Evolutionary conservation across 2,113 vertebrate species (phyloP).

Genomic region (Archocentrus centrarchus): DNA sequence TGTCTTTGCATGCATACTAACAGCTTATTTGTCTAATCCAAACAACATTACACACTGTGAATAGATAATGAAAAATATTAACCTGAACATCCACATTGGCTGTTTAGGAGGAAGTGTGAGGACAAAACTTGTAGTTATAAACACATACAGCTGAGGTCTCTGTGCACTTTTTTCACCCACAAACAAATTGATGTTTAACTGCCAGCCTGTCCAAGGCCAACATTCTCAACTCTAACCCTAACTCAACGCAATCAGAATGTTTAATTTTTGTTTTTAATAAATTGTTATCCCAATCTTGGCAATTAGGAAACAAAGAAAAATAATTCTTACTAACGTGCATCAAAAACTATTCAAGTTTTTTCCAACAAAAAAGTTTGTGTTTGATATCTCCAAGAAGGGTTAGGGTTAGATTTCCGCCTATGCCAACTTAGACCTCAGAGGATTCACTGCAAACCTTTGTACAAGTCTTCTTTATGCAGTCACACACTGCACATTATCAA

Average conservation of each 20-base stretch:
- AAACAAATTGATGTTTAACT: background rate
- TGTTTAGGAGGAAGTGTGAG: background rate
- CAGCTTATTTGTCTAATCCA: background rate
- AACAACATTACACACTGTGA: background rate
- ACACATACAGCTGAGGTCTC: background rate
- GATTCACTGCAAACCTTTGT: background rate
- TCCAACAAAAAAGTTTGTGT: too few relatives aligned
- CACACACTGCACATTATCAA: background rate
- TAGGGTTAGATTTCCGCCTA: background rate
- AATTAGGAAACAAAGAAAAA: background rate
- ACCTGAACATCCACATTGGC: too few relatives aligned
- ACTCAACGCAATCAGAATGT: background rate
- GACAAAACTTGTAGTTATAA: background rate
- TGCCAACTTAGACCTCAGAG: background rate
- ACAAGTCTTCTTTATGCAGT: background rate
- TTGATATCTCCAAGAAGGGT: background rate
- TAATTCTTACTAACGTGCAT: too few relatives aligned
- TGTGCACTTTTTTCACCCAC: background rate
- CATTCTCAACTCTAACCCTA: background rate
- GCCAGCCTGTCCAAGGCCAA: background rate
- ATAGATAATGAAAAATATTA: background rate
- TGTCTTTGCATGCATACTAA: too few relatives aligned
- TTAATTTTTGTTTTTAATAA: slow-evolving; percentile 1
- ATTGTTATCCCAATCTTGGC: background rate
- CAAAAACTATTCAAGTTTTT: too few relatives aligned